Evolutionary conservation across 2,113 vertebrate species (phyloP), one percentile per base, ranked within the genome.

Genomic region (Anhinga rufa): DNA sequence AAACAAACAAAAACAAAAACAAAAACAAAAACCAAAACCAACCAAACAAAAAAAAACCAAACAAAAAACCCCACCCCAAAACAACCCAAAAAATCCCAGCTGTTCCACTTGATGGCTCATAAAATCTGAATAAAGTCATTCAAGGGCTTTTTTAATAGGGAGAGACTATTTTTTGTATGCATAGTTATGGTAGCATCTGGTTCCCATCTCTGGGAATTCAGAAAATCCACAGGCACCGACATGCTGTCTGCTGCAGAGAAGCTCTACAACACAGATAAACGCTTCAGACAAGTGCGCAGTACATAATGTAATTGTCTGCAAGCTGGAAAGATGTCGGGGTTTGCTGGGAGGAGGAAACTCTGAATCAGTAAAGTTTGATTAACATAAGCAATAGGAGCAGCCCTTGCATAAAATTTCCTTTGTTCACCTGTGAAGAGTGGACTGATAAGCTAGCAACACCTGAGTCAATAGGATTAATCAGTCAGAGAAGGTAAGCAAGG

Each of bases 111-210:
- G 94, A 97, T 92, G 96, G 93, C 90, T 97, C 97, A 89, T 98
- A 97, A 98, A 97, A 72, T 87, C 86, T 83, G 79, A 29, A 76
- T 96, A 91, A 98, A 83, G 86, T 97, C 96, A 69, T 77, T 97
- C 94, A 96, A 97, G 96, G 86, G 82, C n/a, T 84, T 88, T 96
- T 95, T 97, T 96, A 89, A 90, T 95, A 90, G 90, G 31, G 71
- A 93, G 94, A 96, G 65, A 88, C 64, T 89, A 78, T 90, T 94
- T 94, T 91, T 91, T 64, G 49, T 82, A 38, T 92, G 71, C 9
- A 29, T 93, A 89, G 96, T 97, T 97, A 95, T 51, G 69, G 94
- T 78, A 97, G 92, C 97, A 97, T 98, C 95, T 98, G 98, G 87
- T 96, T 98, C 94, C 88, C 96, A 96, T 97, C 95, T 95, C 94